A percentile compares a stretch with the other conserved stretches of the same genome.
phyloP scores from a whole-genome alignment of 2,797 vertebrate species.

The Phylloscopus collybita region DNA sequence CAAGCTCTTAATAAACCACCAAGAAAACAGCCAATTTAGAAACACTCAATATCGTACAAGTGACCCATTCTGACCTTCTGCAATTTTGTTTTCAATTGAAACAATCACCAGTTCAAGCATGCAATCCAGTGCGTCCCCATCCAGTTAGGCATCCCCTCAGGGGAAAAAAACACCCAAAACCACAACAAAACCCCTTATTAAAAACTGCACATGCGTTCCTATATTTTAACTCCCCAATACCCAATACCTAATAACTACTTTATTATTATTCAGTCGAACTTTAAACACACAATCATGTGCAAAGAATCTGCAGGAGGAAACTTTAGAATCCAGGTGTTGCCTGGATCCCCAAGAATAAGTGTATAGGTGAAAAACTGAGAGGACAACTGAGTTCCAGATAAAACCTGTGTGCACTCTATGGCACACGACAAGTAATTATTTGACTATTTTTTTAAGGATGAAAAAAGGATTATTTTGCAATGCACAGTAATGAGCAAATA shows the following conservation, averaged over 20 bases:
- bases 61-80: slow-evolving; percentile 6
- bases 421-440: not conserved
- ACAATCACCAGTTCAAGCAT: not conserved
- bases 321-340: not conserved
- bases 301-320: not conserved
- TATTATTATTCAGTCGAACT: not conserved
- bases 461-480: not conserved
- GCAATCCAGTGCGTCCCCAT: not conserved
- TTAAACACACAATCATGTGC: not conserved
- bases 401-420: not conserved
- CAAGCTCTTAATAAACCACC: not conserved
- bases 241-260: not conserved
- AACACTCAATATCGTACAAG: not conserved
- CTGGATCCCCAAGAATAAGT: not conserved
- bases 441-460: not conserved
- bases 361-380: not conserved
- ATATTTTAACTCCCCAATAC: not conserved
- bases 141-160: not conserved
- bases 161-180: not conserved
- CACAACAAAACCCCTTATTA: rapidly evolving
- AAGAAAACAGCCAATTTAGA: not conserved
- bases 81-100: slow-evolving; percentile 1
- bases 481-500: not conserved
- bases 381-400: not conserved
- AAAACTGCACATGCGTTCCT: not conserved